Conservation (phyloP, 2,797 vertebrate species). For the Meriones psammophilus region DNA sequence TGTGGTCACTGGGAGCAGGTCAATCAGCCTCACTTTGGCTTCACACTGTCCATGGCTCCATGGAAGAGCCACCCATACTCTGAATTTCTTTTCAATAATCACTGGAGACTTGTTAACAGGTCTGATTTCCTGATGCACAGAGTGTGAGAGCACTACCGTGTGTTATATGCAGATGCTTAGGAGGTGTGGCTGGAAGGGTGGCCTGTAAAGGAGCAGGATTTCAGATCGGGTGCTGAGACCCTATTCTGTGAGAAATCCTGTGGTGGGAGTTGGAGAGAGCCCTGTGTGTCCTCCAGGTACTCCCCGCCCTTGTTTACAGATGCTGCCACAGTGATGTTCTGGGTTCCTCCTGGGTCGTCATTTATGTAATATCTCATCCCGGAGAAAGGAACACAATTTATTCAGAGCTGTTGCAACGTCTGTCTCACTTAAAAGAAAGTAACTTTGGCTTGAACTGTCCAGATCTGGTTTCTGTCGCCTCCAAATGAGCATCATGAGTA, state of each 20-base stretch:
- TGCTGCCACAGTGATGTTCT: neutral
- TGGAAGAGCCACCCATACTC: neutral
- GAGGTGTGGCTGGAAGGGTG: neutral
- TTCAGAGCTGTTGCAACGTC: neutral
- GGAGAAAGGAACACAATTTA: neutral
- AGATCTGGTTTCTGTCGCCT: neutral
- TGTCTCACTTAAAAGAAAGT: constrained; percentile 22
- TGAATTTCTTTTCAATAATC: constrained; percentile 23
- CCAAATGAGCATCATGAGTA: neutral
- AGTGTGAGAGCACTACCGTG: neutral
- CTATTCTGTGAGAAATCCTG: neutral
- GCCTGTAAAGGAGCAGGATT: neutral
- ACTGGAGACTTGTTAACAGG: neutral
- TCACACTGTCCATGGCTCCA: neutral
- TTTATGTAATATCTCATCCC: neutral
- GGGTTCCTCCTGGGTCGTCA: neutral
- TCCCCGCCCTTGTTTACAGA: neutral
- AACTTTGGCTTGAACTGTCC: constrained; percentile 40
- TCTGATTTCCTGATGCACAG: constrained; percentile 33
- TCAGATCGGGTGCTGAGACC: neutral
- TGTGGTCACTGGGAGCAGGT: constrained; percentile 68
- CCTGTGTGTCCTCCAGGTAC: neutral
- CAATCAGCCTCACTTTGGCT: neutral
- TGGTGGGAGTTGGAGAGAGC: neutral
- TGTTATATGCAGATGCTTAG: constrained; percentile 37